Evolutionary conservation across 2,888 invertebrate genomes (phyloP), one percentile per base, ranked within the genome.

Genomic region (Meghimatium bilineatum): DNA sequence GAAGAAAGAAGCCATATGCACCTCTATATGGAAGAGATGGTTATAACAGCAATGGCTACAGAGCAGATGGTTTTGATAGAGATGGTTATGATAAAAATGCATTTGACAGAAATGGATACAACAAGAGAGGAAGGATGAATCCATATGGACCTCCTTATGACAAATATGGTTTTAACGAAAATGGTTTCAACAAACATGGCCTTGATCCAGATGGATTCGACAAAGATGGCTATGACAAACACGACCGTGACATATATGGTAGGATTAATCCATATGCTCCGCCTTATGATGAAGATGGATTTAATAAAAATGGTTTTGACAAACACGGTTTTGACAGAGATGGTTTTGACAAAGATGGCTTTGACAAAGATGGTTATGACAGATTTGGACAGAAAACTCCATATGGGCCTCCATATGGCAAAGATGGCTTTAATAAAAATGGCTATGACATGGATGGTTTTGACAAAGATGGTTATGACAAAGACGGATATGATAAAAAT

Each of bases 321-420:
- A 74, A 74, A 74, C 52, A 74, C 52, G 74, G 74, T 0, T 77
- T 49, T n/a, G 77, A 66, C 63, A 77, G 66, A 63, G 77, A 77
- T 66, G 77, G 77, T 32, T 77, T 34, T n/a, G 77, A 80, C 26
- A 80, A 80, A 44, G 56, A 80, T 78, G 78, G 63, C 20, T 78
- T 66, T 78, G 63, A 78, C 74, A 74, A 14, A 74, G 74, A 63
- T 77, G 77, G 66, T n/a, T 63, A 63, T 38, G 63, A 63, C 17
- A 38, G 63, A n/a, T 26, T 44, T 32, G 52, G 52, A 20, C 52
- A 20, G 29, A 74, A 32, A 17, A 74, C 8, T 32, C 74, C 74
- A 17, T 74, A 74, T 74, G 74, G 74, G 23, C 74, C 74, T 32
- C 74, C 74, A 32, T 74, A 52, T 74, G 74, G 52, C 23, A 49